Evolutionary conservation across 2,797 vertebrate genomes (phyloP).

Genomic region (Myripristis murdjan): DNA sequence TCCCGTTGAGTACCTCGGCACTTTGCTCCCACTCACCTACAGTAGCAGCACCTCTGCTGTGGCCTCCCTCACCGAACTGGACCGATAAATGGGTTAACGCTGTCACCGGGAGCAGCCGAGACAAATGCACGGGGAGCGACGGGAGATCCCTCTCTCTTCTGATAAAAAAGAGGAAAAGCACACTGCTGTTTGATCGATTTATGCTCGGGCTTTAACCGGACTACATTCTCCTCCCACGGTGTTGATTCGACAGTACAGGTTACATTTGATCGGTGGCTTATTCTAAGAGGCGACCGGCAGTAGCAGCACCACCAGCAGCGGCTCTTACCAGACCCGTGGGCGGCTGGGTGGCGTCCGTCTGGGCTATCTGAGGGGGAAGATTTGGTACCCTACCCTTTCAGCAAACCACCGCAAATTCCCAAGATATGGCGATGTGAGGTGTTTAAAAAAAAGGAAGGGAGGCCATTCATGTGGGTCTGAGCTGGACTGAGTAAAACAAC

Average conservation of each 20-base stretch:
- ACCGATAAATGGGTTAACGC: constrained; percentile 70
- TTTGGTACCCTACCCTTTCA: constrained; percentile 55
- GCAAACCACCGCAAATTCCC: constrained; percentile 45
- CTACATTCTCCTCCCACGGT: constrained; percentile 23
- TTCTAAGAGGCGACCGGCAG: constrained; percentile 27
- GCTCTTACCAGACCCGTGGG: constrained; percentile 78
- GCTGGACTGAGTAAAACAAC: constrained; percentile 42
- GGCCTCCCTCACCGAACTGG: constrained; percentile 64
- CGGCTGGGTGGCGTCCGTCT: constrained; percentile 78
- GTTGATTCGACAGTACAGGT: constrained; percentile 43
- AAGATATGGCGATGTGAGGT: constrained; percentile 66
- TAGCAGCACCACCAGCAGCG: constrained; percentile 35
- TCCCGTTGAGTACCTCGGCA: constrained; percentile 37
- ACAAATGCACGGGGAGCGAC: constrained; percentile 51
- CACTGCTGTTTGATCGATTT: constrained; percentile 47
- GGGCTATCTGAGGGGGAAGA: constrained; percentile 60
- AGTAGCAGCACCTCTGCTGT: constrained; percentile 54
- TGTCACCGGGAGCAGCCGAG: constrained; percentile 57
- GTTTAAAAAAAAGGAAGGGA: constrained; percentile 61
- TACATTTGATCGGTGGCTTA: constrained; percentile 46
- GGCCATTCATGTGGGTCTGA: constrained; percentile 60
- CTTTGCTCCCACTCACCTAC: constrained; percentile 54
- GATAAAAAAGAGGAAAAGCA: too few relatives aligned
- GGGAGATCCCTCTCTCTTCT: constrained; percentile 57
- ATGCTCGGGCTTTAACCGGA: constrained; percentile 38